Evolutionary conservation across 1,140 invertebrate genomes (phyloP).

Genomic region (Diabrotica undecimpunctata): DNA sequence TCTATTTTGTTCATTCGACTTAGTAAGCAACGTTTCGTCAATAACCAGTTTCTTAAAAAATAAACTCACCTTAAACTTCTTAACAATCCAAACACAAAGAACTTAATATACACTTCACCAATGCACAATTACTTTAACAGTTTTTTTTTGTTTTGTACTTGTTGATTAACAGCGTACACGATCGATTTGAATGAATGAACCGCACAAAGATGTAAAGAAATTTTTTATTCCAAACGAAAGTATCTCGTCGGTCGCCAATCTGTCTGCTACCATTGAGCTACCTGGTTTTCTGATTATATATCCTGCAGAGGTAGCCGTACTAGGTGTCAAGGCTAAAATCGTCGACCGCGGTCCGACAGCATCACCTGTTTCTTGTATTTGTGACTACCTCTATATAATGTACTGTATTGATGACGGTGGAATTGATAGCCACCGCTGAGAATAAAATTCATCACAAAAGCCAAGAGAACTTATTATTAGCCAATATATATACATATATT

Average conservation of each 20-base stretch:
- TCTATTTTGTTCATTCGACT: no score
- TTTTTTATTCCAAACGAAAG: background rate
- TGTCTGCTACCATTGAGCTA: constrained; percentile 1
- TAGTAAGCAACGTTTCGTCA: no score
- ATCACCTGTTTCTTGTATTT: background rate
- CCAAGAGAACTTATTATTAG: no score
- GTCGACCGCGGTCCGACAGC: background rate
- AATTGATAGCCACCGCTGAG: no score
- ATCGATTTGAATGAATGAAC: background rate
- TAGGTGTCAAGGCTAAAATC: background rate
- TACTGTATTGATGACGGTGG: no score
- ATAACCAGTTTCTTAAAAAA: no score
- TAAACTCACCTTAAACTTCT: background rate
- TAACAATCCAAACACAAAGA: background rate
- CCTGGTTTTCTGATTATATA: background rate
- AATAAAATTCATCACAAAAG: no score
- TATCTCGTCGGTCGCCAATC: constrained; percentile 1
- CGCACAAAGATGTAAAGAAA: background rate
- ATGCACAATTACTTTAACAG: background rate
- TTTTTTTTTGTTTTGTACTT: background rate
- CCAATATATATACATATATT: no score
- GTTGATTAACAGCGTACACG: background rate
- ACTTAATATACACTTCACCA: background rate
- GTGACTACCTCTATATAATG: background rate
- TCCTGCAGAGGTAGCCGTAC: background rate